These are phyloP conservation scores for Python bivittatus DNA, from an alignment of 2,113 vertebrate species.

Conservation along the genomic window DNA sequence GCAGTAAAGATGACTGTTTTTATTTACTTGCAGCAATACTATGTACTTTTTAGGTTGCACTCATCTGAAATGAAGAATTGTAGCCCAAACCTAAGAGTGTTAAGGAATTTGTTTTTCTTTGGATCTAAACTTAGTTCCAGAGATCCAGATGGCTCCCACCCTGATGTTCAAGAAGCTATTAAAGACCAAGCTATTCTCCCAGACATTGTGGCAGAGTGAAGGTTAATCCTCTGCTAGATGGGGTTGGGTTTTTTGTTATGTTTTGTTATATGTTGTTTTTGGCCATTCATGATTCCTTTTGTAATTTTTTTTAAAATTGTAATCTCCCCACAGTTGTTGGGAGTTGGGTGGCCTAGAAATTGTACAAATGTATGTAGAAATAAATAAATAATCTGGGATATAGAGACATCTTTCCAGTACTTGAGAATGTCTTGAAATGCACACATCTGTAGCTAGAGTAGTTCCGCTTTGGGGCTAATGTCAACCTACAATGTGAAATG, in stretches of 20 bases:
- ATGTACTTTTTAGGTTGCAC: neutral
- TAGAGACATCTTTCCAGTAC: no score
- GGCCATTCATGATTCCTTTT: no score
- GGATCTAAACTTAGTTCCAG: neutral
- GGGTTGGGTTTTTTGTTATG: neutral
- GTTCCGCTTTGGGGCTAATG: no score
- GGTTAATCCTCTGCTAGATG: no score
- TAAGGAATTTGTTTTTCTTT: neutral
- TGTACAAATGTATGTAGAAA: no score
- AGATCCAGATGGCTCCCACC: neutral
- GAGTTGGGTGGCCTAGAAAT: no score
- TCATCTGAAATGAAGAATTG: neutral
- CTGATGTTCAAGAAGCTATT: neutral
- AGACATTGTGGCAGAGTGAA: neutral
- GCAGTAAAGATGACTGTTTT: neutral
- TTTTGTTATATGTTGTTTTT: neutral
- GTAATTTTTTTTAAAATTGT: no score
- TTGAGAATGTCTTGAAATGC: neutral
- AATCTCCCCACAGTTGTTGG: no score
- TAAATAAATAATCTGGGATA: no score
- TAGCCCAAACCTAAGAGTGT: neutral
- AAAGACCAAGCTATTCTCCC: neutral
- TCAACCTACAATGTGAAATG: no score
- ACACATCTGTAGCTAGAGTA: no score
- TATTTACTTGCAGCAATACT: neutral